Conservation (phyloP, 2,797 vertebrate species). For the Ateles fusciceps region DNA sequence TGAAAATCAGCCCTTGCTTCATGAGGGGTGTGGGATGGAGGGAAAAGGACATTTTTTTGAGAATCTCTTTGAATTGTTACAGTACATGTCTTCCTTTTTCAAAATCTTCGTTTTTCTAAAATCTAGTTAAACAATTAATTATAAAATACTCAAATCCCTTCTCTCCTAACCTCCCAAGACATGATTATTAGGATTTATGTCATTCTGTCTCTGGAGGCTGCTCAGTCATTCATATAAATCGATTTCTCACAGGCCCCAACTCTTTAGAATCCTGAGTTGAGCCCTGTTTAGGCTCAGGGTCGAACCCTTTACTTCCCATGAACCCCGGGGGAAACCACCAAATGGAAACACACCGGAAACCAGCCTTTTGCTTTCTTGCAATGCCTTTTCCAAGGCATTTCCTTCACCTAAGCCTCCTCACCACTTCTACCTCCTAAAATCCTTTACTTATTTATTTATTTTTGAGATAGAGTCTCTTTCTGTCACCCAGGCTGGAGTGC, state of each 20-base stretch:
- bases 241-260: background rate
- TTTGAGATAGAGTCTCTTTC: too few species aligned
- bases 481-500: too few species aligned
- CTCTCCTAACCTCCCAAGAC: background rate
- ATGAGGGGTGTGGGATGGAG: background rate
- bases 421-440: background rate
- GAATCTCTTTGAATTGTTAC: slow-evolving; percentile 3
- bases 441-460: too few species aligned
- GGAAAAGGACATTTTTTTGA: background rate
- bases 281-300: background rate
- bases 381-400: background rate
- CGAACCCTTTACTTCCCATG: background rate
- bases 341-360: background rate
- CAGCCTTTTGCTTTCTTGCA: background rate
- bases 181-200: background rate
- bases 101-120: background rate
- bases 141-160: background rate
- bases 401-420: background rate
- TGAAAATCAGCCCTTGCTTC: background rate
- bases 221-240: background rate
- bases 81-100: background rate
- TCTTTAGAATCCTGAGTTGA: background rate
- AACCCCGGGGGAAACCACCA: background rate
- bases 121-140: slow-evolving; percentile 4
- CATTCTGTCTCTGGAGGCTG: background rate